Evolutionary conservation across 2,888 invertebrate genomes (phyloP), one percentile per base, ranked within the genome.

Genomic region (Conchocele bisecta): DNA sequence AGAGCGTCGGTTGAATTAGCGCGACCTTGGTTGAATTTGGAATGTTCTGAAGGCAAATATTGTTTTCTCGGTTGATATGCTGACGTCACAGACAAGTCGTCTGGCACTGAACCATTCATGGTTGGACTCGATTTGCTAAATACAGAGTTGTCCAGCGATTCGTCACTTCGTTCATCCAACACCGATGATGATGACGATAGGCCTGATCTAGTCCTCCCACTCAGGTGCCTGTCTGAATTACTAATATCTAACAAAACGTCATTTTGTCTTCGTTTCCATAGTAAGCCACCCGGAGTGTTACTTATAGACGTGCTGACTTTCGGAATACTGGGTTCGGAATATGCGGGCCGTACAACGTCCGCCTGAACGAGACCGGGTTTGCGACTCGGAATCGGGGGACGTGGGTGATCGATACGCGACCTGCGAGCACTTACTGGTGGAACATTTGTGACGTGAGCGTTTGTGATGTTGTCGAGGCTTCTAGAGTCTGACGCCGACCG

Each of bases 221-320:
- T 69, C 54, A 61, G 65, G 42, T 53, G 63, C 46, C 63, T 69
- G 9, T 69, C 69, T 33, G 65, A 56, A 39, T 72, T 70, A 66
- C 63, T 70, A 24, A 77, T 72, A 64, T 80, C 80, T 29, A 59
- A 50, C 24, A 66, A 17, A 28, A 73, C 57, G 42, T 81, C 73
- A 22, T 67, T 65, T 54, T 83, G 81, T 48, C 77, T 69, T n/a
- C 83, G 67, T 69, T 83, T 83, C 80, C 81, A 85, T 44, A 83
- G 61, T 44, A 85, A 75, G 28, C 83, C 82, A 54, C 78, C 79
- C n/a, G 84, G 78, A 17, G 81, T 75, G 39, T 78, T 81, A 63
- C 74, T 76, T 35, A 79, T 20, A 28, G 68, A 50, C 11, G 77
- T 46, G 28, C 42, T 57, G 35, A 69, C 68, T 39, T 75, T 77